Conservation (phyloP, 2,888 invertebrate genomes). For the Eilema sororculum region DNA sequence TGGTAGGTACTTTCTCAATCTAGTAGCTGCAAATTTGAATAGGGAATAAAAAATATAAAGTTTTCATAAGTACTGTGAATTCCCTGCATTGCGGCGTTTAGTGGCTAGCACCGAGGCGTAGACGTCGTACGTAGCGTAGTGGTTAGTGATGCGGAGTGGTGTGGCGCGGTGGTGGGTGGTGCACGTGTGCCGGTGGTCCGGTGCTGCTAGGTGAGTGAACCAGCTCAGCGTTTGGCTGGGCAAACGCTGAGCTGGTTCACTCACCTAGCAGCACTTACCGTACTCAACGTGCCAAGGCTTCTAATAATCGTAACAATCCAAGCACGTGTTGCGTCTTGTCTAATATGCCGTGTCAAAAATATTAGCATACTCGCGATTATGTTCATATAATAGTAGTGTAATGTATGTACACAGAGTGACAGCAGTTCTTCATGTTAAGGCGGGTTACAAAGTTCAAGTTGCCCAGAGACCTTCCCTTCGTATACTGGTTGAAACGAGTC, state of each 20-base stretch:
- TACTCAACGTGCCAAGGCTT: conserved; percentile 5
- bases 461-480: not conserved
- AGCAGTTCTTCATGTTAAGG: not conserved
- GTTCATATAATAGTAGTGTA: not conserved
- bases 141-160: conserved; percentile 14
- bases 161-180: conserved; percentile 24
- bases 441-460: not conserved
- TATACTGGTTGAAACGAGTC: not conserved
- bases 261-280: not conserved
- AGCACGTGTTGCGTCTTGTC: conserved; percentile 4
- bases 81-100: conserved; percentile 16
- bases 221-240: no score
- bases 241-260: not conserved
- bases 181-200: conserved; percentile 34
- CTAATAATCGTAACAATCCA: not conserved
- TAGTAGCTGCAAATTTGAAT: not conserved
- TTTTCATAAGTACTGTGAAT: not conserved
- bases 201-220: conserved; percentile 27
- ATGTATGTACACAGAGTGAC: not conserved
- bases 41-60: not conserved
- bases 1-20: not conserved
- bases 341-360: not conserved
- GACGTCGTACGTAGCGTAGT: not conserved
- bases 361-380: not conserved
- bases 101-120: conserved; percentile 4